These are phyloP conservation scores for Anser cygnoides DNA, from an alignment of 2,113 vertebrate species.

Conservation along the genomic window DNA sequence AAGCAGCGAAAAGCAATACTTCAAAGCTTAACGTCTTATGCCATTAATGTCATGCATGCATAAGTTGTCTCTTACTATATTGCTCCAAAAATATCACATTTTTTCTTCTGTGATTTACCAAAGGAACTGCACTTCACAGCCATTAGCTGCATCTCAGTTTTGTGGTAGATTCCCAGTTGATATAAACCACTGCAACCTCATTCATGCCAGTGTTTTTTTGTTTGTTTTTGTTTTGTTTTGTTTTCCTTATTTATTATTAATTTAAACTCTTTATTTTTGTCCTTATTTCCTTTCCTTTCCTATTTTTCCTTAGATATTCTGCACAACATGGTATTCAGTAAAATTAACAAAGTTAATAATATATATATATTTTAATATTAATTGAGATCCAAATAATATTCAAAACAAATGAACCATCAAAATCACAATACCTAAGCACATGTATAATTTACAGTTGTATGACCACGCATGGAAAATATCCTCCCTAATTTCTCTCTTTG, in stretches of 20 bases:
- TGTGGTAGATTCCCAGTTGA: not conserved
- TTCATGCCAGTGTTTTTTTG: not conserved
- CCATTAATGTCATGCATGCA: slow-evolving; percentile 37
- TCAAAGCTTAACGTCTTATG: slow-evolving; percentile 12
- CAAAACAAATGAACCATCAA: not conserved
- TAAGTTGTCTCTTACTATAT: slow-evolving; percentile 23
- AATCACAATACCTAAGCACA: not conserved
- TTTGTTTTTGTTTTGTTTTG: not conserved
- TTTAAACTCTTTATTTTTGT: not conserved
- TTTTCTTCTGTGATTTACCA: not conserved
- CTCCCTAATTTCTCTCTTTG: not conserved
- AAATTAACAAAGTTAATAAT: not conserved
- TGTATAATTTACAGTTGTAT: not conserved
- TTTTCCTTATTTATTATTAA: not conserved
- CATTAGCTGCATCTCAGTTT: slow-evolving; percentile 27
- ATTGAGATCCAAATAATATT: not conserved
- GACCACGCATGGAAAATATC: not conserved
- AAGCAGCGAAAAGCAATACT: not conserved
- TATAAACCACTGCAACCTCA: not conserved
- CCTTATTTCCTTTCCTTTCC: not conserved
- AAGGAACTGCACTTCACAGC: not conserved
- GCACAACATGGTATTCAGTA: not conserved
- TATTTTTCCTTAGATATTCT: not conserved
- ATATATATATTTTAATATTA: not conserved
- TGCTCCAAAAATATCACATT: slow-evolving; percentile 36